Evolutionary conservation across 2,797 vertebrate genomes (phyloP).

Genomic region (Typhlichthys eigenmanni): DNA sequence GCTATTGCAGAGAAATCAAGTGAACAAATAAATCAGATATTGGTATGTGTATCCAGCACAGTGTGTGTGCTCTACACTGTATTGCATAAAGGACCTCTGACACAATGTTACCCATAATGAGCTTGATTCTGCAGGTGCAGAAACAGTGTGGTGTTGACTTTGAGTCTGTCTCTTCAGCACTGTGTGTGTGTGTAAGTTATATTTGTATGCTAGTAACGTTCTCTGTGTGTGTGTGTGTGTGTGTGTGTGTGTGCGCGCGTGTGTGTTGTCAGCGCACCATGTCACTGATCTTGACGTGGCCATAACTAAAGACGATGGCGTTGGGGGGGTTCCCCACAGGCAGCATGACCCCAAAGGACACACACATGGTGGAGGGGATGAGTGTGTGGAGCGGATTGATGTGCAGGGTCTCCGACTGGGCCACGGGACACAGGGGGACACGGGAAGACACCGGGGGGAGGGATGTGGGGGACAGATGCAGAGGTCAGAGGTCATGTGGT

Average conservation of each 20-base stretch:
- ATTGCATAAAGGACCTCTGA: slow-evolving; percentile 23
- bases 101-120: slow-evolving; percentile 13
- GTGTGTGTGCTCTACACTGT: background rate
- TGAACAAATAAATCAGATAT: no score
- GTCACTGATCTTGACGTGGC: slow-evolving; percentile 90
- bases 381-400: slow-evolving; percentile 96
- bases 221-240: slow-evolving; percentile 20
- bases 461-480: background rate
- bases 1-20: no score
- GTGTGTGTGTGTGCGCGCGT: background rate
- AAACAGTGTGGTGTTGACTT: background rate
- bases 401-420: slow-evolving; percentile 90
- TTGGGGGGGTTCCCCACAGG: slow-evolving; percentile 98
- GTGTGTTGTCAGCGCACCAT: background rate
- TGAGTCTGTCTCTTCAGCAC: background rate
- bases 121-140: slow-evolving; percentile 57
- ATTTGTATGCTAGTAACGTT: background rate
- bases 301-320: slow-evolving; percentile 97
- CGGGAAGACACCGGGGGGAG: background rate
- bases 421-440: background rate
- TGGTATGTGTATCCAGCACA: no score
- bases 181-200: background rate
- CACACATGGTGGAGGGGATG: slow-evolving; percentile 97
- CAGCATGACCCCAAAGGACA: slow-evolving; percentile 98
- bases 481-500: background rate